Conservation (phyloP, 1,140 invertebrate genomes). For the Diorhabda elongata region DNA sequence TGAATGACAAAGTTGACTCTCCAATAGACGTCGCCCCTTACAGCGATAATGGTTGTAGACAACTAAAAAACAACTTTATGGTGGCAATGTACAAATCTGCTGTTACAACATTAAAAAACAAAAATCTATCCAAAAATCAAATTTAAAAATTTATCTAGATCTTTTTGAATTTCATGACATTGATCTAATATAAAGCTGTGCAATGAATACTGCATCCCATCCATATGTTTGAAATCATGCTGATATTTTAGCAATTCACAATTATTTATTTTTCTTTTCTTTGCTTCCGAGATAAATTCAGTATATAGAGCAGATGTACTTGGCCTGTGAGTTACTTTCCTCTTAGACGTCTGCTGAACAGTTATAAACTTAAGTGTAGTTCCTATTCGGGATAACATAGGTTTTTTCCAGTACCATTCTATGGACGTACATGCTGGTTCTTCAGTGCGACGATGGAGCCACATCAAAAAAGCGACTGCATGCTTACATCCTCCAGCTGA, state of each 20-base stretch:
- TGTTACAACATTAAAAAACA: not conserved
- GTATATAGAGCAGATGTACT: too few species aligned
- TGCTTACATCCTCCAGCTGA: conserved; percentile 34
- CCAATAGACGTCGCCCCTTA: not conserved
- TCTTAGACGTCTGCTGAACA: not conserved
- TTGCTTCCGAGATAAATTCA: too few species aligned
- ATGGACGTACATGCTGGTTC: conserved; percentile 33
- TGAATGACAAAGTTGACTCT: not conserved
- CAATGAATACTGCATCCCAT: too few species aligned
- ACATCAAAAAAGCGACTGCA: conserved; percentile 38
- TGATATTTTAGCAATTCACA: too few species aligned
- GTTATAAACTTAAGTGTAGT: conserved; percentile 6
- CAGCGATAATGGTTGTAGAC: not conserved
- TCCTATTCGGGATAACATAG: conserved; percentile 23
- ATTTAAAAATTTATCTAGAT: too few species aligned
- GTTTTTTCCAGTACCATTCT: conserved; percentile 43
- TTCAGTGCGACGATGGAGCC: conserved; percentile 39
- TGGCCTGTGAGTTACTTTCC: not conserved
- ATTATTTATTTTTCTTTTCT: too few species aligned
- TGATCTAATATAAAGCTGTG: too few species aligned
- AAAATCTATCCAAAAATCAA: too few species aligned
- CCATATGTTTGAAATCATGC: too few species aligned
- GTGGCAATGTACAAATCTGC: not conserved
- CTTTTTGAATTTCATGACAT: too few species aligned
- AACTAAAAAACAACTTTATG: not conserved